Base-by-base conservation (phyloP, 2,113 vertebrate genomes). In the Corythaeola cristata region DNA sequence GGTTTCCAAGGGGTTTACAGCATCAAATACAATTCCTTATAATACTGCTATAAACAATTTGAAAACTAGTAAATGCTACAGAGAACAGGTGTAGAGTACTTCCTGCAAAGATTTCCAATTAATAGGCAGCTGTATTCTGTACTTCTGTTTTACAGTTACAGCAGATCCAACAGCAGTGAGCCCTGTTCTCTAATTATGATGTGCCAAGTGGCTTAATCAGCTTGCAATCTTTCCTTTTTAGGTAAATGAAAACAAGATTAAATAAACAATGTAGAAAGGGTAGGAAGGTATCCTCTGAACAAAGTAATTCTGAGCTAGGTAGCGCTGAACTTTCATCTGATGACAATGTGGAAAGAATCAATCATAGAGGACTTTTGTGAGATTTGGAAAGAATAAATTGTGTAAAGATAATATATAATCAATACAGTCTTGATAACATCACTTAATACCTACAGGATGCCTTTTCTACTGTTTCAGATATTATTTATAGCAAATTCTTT, bases 1-100 rank as follows among this genome's bases (percentile, higher is more conserved):
- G 72, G 75, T 83, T 95, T 93, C 78, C 41, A 76, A 85, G 55
- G 66, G 45, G 26, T 82, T 94, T 97, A 76, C 67, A 77, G n/a
- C 41, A 95, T 59, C 62, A 89, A 83, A 85, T 62, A 56, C 53
- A 66, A 73, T 72, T 92, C 66, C 37, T 88, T 89, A 82, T 73
- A 82, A 58, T 62, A 83, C n/a, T 74, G 17, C 50, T 87, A 55
- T 45, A 79, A 87, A 66, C 86, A 62, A 19, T 73, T 75, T 84
- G 60, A 27, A 94, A 95, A 75, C 20, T 33, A 81, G 53, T 53
- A 55, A 81, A 69, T 60, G 52, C 20, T 76, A 30, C 27, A 81
- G 50, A 76, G 55, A 85, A 66, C 77, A 91, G 66, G 84, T 69
- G 62, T 81, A 82, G 53, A 64, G 33, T 58, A 59, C 62, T 91